Evolutionary conservation across 2,113 vertebrate species (phyloP), one percentile per base, ranked within the genome.

Genomic region (Coturnix japonica): DNA sequence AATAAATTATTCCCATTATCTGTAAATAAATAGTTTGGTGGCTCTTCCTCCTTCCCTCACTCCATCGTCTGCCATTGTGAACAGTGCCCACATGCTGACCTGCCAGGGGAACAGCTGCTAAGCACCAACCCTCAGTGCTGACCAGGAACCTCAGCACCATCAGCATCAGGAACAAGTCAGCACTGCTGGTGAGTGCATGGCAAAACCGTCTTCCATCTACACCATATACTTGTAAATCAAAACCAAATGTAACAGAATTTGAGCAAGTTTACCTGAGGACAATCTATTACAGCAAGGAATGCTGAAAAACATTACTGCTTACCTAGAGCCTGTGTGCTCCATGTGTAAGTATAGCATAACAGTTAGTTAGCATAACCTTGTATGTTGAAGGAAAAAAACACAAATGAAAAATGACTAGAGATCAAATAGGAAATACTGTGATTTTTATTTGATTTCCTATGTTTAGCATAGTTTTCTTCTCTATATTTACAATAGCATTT

Each of bases 1-100:
- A 89, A 74, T 35, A 71, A 87, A 72, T 84, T 67, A 81, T 88
- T 74, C 18, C 51, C 31, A 69, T 88, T 88, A 90, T 37, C 61
- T 56, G 65, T 47, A 93, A 91, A 87, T 72, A 92, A 90, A 87
- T 15, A 74, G 25, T 81, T 80, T 20, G 30, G 43, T 64, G 53
- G 37, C 66, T 94, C 75, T 66, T 80, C 43, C 30, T 64, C 22
- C 17, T 63, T 47, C 21, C 57, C 25, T 67, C 22, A 4, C 22
- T 18, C 20, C 28, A 20, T 31, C 25, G 37, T 30, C 65, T 26
- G 33, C 10, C 8, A 5, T 10, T 63, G 15, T 70, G 37, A 41
- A 33, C 56, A 51, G n/a, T 0, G 0, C 9, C 60, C 2, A 4
- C 2, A 31, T 23, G 26, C 41, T 65, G 70, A 61, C 8, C 37